These are phyloP conservation scores for Helicoverpa zea DNA, from an alignment of 1,140 invertebrate genomes.

Conservation along the genomic window DNA sequence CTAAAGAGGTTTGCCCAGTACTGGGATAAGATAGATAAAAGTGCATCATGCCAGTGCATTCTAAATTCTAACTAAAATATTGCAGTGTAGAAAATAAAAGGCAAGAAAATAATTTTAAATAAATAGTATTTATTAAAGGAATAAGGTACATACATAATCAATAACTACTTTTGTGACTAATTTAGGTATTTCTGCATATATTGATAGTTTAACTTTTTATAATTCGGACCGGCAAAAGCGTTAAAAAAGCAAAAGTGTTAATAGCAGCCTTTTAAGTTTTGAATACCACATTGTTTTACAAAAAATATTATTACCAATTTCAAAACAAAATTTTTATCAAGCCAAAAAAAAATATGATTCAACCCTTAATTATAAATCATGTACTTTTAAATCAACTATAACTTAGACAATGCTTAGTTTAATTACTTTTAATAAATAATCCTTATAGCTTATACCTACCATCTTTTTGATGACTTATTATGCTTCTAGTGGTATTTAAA, in stretches of 20 bases:
- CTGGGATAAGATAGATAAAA: slow-evolving; percentile 27
- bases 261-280: slow-evolving; percentile 55
- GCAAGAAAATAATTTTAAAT: slow-evolving; percentile 66
- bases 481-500: slow-evolving; percentile 29
- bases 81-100: slow-evolving; percentile 76
- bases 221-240: slow-evolving; percentile 60
- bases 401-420: background rate
- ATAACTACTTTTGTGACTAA: slow-evolving; percentile 39
- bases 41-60: slow-evolving; percentile 47
- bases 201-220: background rate
- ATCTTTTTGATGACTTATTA: background rate
- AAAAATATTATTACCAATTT: slow-evolving; percentile 1
- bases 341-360: background rate
- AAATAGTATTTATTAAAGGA: slow-evolving; percentile 77
- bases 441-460: background rate
- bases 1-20: background rate
- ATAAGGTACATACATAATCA: slow-evolving; percentile 51
- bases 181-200: slow-evolving; percentile 3
- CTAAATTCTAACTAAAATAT: slow-evolving; percentile 3
- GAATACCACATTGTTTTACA: slow-evolving; percentile 38
- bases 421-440: slow-evolving; percentile 20
- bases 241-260: slow-evolving; percentile 75
- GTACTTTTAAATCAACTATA: background rate
- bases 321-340: background rate
- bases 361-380: background rate